phyloP scores from a whole-genome alignment of 2,888 invertebrate genomes.

The Campoplex nolae region DNA sequence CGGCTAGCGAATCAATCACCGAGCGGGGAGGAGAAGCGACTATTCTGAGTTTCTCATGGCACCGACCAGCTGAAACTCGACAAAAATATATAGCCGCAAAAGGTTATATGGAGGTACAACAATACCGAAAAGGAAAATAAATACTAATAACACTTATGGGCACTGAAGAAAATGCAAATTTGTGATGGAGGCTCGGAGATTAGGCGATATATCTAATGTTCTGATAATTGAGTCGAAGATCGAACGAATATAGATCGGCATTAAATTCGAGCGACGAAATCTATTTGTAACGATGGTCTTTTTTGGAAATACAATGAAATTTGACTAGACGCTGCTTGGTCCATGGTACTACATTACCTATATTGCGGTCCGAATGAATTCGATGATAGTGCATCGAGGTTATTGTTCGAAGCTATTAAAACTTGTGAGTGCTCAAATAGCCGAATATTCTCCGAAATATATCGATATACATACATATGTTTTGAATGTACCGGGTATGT shows the following conservation, averaged over 20 bases:
- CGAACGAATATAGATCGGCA: not conserved
- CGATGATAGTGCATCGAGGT: slow-evolving; percentile 8
- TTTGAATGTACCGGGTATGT: not conserved
- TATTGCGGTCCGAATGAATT: slow-evolving; percentile 35
- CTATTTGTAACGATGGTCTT: not conserved
- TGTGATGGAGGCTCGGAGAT: too few relatives aligned
- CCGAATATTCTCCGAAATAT: not conserved
- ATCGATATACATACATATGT: not conserved
- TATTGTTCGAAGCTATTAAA: slow-evolving; percentile 45
- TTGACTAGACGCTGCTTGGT: slow-evolving; percentile 57
- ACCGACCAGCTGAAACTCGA: too few relatives aligned
- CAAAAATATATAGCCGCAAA: too few relatives aligned
- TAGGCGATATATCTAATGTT: too few relatives aligned
- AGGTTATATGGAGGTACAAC: too few relatives aligned
- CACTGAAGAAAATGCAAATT: too few relatives aligned
- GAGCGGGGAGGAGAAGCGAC: too few relatives aligned
- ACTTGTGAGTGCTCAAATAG: slow-evolving; percentile 43
- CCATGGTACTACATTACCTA: slow-evolving; percentile 65
- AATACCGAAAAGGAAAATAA: too few relatives aligned
- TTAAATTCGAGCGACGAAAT: not conserved
- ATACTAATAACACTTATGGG: too few relatives aligned
- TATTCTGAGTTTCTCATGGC: too few relatives aligned
- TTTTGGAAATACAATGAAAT: not conserved
- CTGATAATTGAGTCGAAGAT: too few relatives aligned
- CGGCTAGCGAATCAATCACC: too few relatives aligned